Evolutionary conservation across 2,888 invertebrate species (phyloP), one percentile per base, ranked within the genome.

Genomic region (Lasioglossum lativentre): DNA sequence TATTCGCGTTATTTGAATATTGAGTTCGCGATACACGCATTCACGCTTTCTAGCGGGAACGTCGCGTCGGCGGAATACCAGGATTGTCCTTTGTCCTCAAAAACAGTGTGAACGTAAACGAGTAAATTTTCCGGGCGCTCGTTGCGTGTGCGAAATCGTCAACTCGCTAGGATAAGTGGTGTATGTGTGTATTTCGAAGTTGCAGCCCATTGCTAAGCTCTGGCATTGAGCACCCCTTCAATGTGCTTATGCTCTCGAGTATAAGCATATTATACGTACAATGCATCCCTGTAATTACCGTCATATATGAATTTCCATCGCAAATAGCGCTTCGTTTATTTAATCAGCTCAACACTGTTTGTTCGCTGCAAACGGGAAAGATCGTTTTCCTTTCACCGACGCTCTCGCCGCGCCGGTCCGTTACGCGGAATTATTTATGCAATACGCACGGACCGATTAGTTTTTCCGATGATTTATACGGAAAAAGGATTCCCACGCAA

Each of bases 141-240:
- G 23, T 40, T 23, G 40, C 30, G 27, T 42, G 52, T 66, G 42
- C 42, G 70, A 38, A 38, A 40, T 42, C 14, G 76, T 77, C 63
- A 38, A 59, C 34, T 23, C 59, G 12, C 66, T 1, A 23, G 77
- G 23, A 45, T 73, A 80, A 83, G 74, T 80, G 70, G 42, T n/a
- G n/a, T n/a, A n/a, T n/a, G n/a, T n/a, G n/a, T n/a, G n/a, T 78
- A 77, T 86, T 90, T 80, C 70, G 72, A 63, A 23, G 78, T 78
- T 73, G 73, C 52, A 34, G 59, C n/a, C 77, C 77, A 75, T 83
- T 80, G 66, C 83, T 78, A 56, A 78, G 78, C 73, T 27, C 14
- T 81, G 42, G 73, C 56, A 83, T 83, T 80, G 87, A 87, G 83
- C 78, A 52, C 70, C 78, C 45, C 87, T 83, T 83, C 66, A 76